Base-by-base conservation (phyloP, 2,113 vertebrate genomes). In the Choloepus hoffmanni region DNA sequence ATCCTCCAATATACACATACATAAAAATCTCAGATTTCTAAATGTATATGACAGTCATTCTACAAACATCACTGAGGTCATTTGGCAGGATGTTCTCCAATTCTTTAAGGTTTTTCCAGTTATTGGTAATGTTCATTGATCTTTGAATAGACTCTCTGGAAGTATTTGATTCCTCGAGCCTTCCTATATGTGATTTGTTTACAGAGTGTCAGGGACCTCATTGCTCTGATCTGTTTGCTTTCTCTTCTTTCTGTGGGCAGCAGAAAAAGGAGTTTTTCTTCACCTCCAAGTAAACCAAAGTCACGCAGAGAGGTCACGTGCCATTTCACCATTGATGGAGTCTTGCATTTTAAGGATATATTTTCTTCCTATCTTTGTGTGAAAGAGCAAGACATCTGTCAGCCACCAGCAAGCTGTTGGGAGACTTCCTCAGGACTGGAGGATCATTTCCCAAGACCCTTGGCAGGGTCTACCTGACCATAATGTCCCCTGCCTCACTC, bases 41-140 rank as follows among this genome's bases (percentile, higher is more conserved):
- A 85, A 85, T 30, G 1, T 58, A 43, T 65, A 48, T n/a, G 28
- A 62, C 81, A 89, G 68, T 74, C 7, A 26, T 84, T 89, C 68
- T 84, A 2, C 9, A 30, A 55, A 3, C 76, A 87, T 53, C 68
- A 23, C 48, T 0, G 5, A 48, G 43, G 62, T 62, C 82, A 50
- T 14, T 40, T 60, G 19, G 30, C 60, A 68, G 23, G 68, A 48
- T 89, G 30, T 26, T 68, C n/a, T 78, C 83, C 62, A 50, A 36
- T 79, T 95, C 86, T 78, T 96, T 78, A 13, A 94, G 65, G 16
- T 0, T 0, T 73, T 73, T 14, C 85, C 45, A 95, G 79, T 92
- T 97, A 96, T 82, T 94, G 97, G 81, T 85, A 97, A 93, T 93
- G 95, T 96, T 24, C 89, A 72, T 96, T 88, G 68, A 90, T 89